Percentiles rank a stretch among this genome's conserved stretches.
phyloP scores from a whole-genome alignment of 2,888 invertebrate genomes.

The Ctenicera cuprea region DNA sequence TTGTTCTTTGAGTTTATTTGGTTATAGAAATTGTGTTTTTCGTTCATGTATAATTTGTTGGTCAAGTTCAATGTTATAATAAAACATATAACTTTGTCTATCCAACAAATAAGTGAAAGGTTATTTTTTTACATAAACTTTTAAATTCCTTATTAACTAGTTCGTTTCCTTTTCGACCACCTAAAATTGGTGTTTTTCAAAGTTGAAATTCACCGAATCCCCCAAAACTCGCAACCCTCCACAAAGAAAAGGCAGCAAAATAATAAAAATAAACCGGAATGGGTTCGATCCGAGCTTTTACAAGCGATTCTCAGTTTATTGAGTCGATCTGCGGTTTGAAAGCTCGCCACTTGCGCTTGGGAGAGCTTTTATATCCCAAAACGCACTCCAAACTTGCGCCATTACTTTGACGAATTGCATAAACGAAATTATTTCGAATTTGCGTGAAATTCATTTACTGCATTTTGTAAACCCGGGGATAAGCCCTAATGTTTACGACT shows the following conservation, averaged over 20 bases:
- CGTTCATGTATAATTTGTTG: too few relatives aligned
- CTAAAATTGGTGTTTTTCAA: not conserved
- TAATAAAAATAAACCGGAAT: slow-evolving; percentile 63
- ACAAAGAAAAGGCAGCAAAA: slow-evolving; percentile 45
- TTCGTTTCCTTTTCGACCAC: not conserved
- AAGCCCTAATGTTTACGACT: slow-evolving; percentile 52
- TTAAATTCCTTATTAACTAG: too few relatives aligned
- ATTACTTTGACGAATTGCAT: slow-evolving; percentile 42
- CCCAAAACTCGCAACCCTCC: slow-evolving; percentile 12
- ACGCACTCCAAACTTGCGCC: slow-evolving; percentile 37
- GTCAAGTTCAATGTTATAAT: too few relatives aligned
- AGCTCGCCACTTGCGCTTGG: slow-evolving; percentile 59
- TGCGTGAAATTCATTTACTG: not conserved
- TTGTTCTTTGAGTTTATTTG: too few relatives aligned
- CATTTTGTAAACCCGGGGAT: slow-evolving; percentile 3
- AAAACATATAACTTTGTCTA: too few relatives aligned
- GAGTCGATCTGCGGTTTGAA: slow-evolving; percentile 65
- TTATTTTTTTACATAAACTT: too few relatives aligned
- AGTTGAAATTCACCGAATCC: not conserved
- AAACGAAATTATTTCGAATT: slow-evolving; percentile 23
- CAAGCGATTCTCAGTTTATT: slow-evolving; percentile 64
- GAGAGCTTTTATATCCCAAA: slow-evolving; percentile 48
- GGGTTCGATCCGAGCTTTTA: slow-evolving; percentile 59
- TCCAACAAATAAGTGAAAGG: too few relatives aligned
- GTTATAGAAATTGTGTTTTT: too few relatives aligned